Base-by-base conservation (phyloP, 2,113 vertebrate genomes). In the Steatornis caripensis region DNA sequence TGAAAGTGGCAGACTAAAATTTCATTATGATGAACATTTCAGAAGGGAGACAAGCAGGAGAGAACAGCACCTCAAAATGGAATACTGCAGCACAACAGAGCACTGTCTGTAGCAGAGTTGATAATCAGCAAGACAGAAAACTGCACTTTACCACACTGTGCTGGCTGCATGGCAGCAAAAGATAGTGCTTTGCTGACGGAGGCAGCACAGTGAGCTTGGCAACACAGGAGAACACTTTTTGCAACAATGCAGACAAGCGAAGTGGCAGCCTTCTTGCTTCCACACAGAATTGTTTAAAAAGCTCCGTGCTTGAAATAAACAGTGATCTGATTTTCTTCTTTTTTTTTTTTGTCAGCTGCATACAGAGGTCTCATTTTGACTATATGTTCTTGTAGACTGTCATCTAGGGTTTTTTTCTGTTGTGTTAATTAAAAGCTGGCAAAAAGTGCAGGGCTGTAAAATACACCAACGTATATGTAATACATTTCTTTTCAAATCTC, bases 121-220 rank as follows among this genome's bases (percentile, higher is more conserved):
- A 97, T 96, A 96, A 91, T 96, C 93, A 92, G 74, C 90, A 95
- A 96, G 93, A 75, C 85, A 76, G 68, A 88, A 75, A 95, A 89
- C 92, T 81, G 62, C 66, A 89, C 77, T 98, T 98, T 97, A 98
- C 97, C 97, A 97, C 94, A 92, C 34, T 89, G 83, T 58, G 78
- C 96, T 98, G 97, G 66, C 93, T 87, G 75, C 68, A 94, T 96
- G 96, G 96, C 86, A 94, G 92, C 53, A 92, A 87, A 95, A 98
- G 96, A 98, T 96, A 97, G 74, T 54, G 81, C 58, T 96, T 97
- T 92, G 81, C 41, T 95, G 93, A 91, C 94, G 97, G 90, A 97
- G 87, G 85, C 87, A 92, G 64, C 68, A 37, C 64, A 84, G 95
- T 49, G 60, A 96, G 72, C 76, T 61, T 98, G 95, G 91, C 95